Base-by-base conservation (phyloP, 1,140 invertebrate genomes). In the Hetaerina americana region DNA sequence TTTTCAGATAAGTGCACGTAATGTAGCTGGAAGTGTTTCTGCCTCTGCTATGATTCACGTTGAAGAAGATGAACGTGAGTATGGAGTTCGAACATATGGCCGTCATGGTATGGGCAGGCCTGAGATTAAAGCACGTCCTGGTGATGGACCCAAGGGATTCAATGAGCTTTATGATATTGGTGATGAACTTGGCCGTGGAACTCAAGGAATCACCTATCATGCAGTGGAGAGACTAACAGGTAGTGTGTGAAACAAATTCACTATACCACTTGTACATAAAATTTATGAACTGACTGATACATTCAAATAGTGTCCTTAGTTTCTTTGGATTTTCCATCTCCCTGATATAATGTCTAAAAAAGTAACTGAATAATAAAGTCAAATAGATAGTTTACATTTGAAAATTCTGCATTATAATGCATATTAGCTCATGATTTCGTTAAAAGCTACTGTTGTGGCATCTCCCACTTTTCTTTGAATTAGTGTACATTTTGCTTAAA, bases 151-250 rank as follows among this genome's bases (percentile, higher is more conserved):
- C 26, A 89, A 90, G 76, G 86, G 86, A 0, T 87, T 94, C 75
- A 86, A 88, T 24, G 94, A 97, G 74, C 87, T 89, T 75, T 98
- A 97, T 79, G 94, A 97, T 79, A 84, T 97, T 69, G 92, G 96
- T 1, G 95, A 98, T 80, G 95, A 98, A 81, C 82, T 98, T 8
- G 96, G 95, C 26, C 87, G 96, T 72, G 96, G 96, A 22, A 96
- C 93, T 0, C 92, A 93, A 78, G 93, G 92, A 8, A 87, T 95
- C 12, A 92, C 90, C 0, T 95, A 95, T 78, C 94, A 96, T 79
- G 90, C 91, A 6, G 93, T 93, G 0, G 93, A 96, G 78, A 87
- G 93, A 70, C 80, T 85, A 3, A 89, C 89, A 15, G 92, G 90
- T 82, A 78, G 74, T 69, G 66, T 72, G 1, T 25, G 18, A 24